phyloP scores from a whole-genome alignment of 2,113 vertebrate genomes.

The Labeo catla region DNA sequence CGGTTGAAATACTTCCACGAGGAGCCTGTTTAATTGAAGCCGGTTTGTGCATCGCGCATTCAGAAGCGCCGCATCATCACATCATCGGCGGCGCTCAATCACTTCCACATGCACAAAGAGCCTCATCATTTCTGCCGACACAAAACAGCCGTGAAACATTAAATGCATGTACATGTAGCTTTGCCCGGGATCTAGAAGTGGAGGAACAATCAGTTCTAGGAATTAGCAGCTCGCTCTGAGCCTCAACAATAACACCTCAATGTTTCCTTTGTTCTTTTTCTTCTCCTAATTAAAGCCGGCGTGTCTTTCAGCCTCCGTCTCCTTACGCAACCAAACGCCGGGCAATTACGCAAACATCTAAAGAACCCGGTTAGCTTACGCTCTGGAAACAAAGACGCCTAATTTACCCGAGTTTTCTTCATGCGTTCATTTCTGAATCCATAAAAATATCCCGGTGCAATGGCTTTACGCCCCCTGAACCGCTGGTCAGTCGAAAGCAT shows the following conservation, averaged over 20 bases:
- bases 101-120: neutral
- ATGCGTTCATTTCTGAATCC: neutral
- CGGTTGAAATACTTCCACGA: neutral
- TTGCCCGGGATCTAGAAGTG: neutral
- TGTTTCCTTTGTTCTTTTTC: slow-evolving; percentile 67
- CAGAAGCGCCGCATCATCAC: neutral
- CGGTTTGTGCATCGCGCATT: neutral
- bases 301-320: slow-evolving; percentile 32
- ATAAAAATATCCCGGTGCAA: neutral
- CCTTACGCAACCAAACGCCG: slow-evolving; percentile 59
- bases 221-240: neutral
- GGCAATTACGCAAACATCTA: slow-evolving; percentile 63
- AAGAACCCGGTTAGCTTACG: slow-evolving; percentile 25
- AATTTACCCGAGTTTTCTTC: neutral
- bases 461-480: neutral
- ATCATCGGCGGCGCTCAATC: neutral
- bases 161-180: neutral
- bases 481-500: neutral
- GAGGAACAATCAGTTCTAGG: neutral
- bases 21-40: too few relatives aligned
- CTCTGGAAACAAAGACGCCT: neutral
- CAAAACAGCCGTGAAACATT: neutral
- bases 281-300: slow-evolving; percentile 67
- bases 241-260: slow-evolving; percentile 50
- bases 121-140: neutral